Base-by-base conservation (phyloP, 2,113 vertebrate species). In the Platanista minor region DNA sequence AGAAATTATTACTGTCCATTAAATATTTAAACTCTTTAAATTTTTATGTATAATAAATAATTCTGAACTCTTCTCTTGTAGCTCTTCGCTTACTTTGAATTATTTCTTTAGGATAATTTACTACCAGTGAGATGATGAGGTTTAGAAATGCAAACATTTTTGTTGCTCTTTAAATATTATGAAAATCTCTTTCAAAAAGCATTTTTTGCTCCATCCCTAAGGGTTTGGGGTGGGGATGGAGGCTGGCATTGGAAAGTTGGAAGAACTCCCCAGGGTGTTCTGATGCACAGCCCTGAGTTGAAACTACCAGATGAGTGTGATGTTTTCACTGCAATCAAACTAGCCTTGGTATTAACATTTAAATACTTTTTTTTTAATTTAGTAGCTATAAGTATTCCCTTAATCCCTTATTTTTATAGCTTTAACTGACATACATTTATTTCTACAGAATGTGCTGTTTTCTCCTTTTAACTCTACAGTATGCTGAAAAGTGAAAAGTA, bases 11-110 rank as follows among this genome's bases (percentile, higher is more conserved):
- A 61, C 17, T 86, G 3, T 69, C 4, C 12, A 61, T 92, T 89
- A 89, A 89, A 52, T 61, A 75, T 64, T 84, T 20, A 64, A 27
- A 10, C 27, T 83, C 27, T 41, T 97, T 83, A 93, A 89, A 77
- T 64, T 74, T 87, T 89, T 72, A 97, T 66, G 29, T 86, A 62
- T 69, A 88, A 64, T 91, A 96, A 93, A 82, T 91, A 90, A 59
- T 21, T 69, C 41, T 87, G 80, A 90, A 43, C 10, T 43, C 27
- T 33, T 93, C 36, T 95, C 41, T 39, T 43, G 14, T 57, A 66
- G 20, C 1, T 83, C 80, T 89, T 57, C 31, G 20, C 4, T 89
- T 83, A 69, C 64, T 95, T 69, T 61, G 41, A 96, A 78, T 88
- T 75, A 52, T 39, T 95, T 95, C 41, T 71, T 74, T 54, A 94